These are phyloP conservation scores for Ictalurus furcatus DNA, from an alignment of 2,113 vertebrate genomes.

Conservation along the genomic window DNA sequence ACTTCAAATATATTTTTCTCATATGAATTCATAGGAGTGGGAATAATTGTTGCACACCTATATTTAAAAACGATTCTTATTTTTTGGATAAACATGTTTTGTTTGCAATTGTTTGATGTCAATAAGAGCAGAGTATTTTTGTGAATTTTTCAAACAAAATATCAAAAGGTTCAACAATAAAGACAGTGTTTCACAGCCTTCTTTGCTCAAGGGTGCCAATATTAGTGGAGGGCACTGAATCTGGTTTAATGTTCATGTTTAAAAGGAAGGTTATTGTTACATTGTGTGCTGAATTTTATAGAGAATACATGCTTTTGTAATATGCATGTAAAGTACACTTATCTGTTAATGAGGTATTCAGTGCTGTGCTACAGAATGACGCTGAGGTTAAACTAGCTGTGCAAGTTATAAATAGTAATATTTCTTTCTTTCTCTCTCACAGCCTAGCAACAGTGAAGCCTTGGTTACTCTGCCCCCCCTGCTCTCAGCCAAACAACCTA, in stretches of 20 bases:
- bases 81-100: no score
- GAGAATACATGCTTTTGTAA: neutral
- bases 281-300: neutral
- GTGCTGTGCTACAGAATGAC: neutral
- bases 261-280: neutral
- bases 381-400: neutral
- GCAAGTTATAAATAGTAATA: conserved; percentile 24
- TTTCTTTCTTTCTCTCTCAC: conserved; percentile 26
- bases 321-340: neutral
- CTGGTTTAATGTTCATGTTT: neutral
- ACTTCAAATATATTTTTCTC: no score
- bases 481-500: conserved; percentile 57
- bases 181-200: no score
- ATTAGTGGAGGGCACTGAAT: no score
- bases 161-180: no score
- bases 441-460: conserved; percentile 56
- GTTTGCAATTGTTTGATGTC: no score
- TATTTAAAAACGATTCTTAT: no score
- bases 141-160: no score
- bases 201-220: no score
- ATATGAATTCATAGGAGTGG: no score
- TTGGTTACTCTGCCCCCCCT: conserved; percentile 56
- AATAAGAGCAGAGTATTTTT: no score
- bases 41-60: no score
- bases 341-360: neutral